Evolutionary conservation across 1,140 invertebrate species (phyloP).

Genomic region (Pogonomyrmex barbatus): DNA sequence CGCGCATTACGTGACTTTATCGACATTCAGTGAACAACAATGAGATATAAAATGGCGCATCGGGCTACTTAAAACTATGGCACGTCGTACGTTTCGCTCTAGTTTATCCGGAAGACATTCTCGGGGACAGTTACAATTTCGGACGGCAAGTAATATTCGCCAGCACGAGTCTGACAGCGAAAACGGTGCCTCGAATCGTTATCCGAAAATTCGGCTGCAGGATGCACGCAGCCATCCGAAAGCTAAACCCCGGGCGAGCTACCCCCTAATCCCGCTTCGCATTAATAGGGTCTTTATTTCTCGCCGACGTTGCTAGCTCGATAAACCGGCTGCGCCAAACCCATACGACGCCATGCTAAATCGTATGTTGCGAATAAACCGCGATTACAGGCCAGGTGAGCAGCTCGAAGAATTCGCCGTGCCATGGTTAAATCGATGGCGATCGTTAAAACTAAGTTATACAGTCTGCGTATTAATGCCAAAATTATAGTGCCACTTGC

Average conservation of each 20-base stretch:
- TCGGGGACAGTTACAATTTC: slow-evolving; percentile 34
- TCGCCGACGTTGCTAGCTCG: slow-evolving; percentile 53
- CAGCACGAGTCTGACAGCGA: not conserved
- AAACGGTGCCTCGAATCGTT: slow-evolving; percentile 52
- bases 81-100: slow-evolving; percentile 3
- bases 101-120: slow-evolving; percentile 26
- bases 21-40: not conserved
- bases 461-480: not conserved
- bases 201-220: slow-evolving; percentile 40
- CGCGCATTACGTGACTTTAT: not conserved
- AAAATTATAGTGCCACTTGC: not conserved
- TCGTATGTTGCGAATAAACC: slow-evolving; percentile 49
- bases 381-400: slow-evolving; percentile 43
- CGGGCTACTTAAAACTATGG: not conserved
- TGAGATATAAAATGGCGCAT: not conserved
- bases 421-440: slow-evolving; percentile 7
- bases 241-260: slow-evolving; percentile 22
- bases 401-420: slow-evolving; percentile 49
- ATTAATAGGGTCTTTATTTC: slow-evolving; percentile 65
- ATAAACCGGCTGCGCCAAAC: slow-evolving; percentile 53
- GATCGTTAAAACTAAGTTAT: slow-evolving; percentile 8
- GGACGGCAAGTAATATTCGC: slow-evolving; percentile 24
- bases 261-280: slow-evolving; percentile 53
- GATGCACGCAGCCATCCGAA: slow-evolving; percentile 9
- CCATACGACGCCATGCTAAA: slow-evolving; percentile 30